phyloP scores from a whole-genome alignment of 2,797 vertebrate species.

The Toxotes lorentzi region DNA sequence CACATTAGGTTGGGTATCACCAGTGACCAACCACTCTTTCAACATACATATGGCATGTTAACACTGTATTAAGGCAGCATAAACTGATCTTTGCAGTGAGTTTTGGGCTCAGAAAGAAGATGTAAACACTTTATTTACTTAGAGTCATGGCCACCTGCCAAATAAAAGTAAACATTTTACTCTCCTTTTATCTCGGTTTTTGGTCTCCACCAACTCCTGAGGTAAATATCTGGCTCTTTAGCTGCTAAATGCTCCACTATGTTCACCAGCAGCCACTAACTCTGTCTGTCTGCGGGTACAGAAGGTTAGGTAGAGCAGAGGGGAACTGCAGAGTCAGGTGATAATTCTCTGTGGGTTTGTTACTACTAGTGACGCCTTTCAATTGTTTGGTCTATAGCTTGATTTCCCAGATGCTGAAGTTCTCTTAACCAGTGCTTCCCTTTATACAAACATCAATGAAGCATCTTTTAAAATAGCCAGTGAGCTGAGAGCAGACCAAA shows the following conservation, averaged over 20 bases:
- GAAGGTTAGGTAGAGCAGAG: too few species aligned
- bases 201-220: not conserved
- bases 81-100: too few species aligned
- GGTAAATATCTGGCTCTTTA: not conserved
- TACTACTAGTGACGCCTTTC: not conserved
- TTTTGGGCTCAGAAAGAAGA: too few species aligned
- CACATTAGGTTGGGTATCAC: not conserved
- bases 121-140: not conserved
- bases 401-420: not conserved
- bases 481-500: not conserved
- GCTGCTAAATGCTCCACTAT: not conserved
- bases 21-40: not conserved
- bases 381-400: not conserved
- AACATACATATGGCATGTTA: not conserved
- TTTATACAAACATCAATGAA: constrained; percentile 4
- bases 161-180: too few species aligned
- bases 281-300: not conserved
- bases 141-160: too few species aligned
- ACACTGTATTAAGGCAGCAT: too few species aligned
- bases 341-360: not conserved
- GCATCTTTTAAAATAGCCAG: not conserved
- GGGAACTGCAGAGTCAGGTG: too few species aligned
- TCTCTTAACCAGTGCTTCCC: not conserved
- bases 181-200: not conserved
- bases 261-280: not conserved